Base-by-base conservation (phyloP, 2,113 vertebrate species). In the Ictalurus punctatus region DNA sequence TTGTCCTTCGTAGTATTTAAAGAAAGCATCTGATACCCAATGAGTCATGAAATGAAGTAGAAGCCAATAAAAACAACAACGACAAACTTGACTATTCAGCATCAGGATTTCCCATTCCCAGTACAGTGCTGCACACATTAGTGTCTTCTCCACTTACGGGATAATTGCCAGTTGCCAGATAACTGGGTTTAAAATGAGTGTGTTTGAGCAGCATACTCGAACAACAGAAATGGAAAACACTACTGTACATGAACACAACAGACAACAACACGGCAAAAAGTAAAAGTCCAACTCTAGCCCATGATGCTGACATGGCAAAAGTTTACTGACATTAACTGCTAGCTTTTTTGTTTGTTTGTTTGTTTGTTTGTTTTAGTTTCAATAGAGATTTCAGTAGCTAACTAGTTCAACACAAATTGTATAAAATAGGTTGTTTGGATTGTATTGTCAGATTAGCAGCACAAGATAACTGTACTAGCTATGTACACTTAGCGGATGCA, bases 1-100 rank as follows among this genome's bases (percentile, higher is more conserved):
- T 61, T 76, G 37, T 73, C 14, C 17, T 74, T 86, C 48, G 8
- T 76, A 8, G 27, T 59, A 86, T 56, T 86, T 74, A 61, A 83
- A 83, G 69, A 74, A 86, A 59, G 71, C 54, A 86, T 76, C 69
- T 19, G 67, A 25, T 25, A 86, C 23, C 37, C 30, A 74, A 3
- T 76, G 69, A 76, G 54, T 86, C 65, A 56, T 6, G 65, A 71
- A 73, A 54, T 85, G 27, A 65, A 85, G 48, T 19, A 58, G 19
- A 44, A 58, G 84, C n/a, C 67, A 30, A 34, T 37, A 17, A 12
- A 63, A 40, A 27, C 17, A 19, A 48, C 44, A 48, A 48, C 6
- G 23, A 40, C 1, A 74, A 2, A 7, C 6, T 52, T 54, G 4
- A 27, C 40, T 48, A 27, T 79, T n/a, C 54, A 54, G 12, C 48